Conservation (phyloP, 2,113 vertebrate genomes). For the Tetrao urogallus region DNA sequence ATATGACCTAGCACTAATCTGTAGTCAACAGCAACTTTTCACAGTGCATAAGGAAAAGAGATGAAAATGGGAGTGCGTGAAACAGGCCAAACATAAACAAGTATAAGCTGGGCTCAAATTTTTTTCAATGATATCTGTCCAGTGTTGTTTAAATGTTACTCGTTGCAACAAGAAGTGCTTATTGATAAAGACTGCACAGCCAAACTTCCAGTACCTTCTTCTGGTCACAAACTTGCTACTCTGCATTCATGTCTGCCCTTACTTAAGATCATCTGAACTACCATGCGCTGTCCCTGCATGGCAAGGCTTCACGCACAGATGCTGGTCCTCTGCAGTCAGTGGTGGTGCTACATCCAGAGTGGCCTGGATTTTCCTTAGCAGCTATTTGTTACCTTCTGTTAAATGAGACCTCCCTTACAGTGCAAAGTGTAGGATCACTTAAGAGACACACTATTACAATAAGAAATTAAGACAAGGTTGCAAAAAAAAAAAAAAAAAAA, state of each 20-base stretch:
- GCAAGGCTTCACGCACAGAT: not conserved
- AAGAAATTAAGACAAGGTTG: not conserved
- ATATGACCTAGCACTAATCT: not conserved
- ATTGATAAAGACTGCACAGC: not conserved
- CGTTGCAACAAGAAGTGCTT: not conserved
- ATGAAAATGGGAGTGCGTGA: not conserved
- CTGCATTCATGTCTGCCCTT: not conserved
- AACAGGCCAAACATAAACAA: not conserved
- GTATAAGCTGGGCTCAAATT: not conserved
- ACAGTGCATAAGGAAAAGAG: not conserved
- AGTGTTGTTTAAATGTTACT: not conserved
- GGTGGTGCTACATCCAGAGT: not conserved
- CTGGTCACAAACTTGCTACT: not conserved
- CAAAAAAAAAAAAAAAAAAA: not conserved
- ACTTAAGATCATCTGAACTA: not conserved
- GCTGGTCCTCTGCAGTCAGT: not conserved
- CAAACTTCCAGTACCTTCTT: not conserved
- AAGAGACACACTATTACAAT: not conserved
- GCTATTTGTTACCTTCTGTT: not conserved
- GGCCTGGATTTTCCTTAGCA: not conserved
- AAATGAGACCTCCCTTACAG: not conserved
- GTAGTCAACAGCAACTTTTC: not conserved
- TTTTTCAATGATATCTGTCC: not conserved
- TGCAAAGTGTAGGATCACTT: not conserved
- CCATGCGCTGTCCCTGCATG: not conserved